Base-by-base conservation (phyloP, 2,888 invertebrate genomes). In the Tenthredo notha region DNA sequence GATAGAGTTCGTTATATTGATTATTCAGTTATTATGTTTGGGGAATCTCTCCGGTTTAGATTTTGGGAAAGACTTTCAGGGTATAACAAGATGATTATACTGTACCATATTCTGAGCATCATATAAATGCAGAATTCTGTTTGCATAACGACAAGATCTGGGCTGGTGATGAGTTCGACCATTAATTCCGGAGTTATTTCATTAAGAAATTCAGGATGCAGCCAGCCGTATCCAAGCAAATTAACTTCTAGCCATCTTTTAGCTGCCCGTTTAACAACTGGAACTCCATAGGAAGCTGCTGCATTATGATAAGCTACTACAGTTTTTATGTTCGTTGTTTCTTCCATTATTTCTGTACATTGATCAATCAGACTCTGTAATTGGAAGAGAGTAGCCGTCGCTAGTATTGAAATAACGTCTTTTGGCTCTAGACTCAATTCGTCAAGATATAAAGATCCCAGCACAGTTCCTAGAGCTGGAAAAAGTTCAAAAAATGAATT, bases 61-160 rank as follows among this genome's bases (percentile, higher is more conserved):
- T 2, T 33, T 33, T 2, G 2, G 2, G 3, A 2, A 47, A 12
- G 1, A 47, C 15, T 47, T 47, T 12, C 15, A 12, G 47, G 25
- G 18, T 25, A 21, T 21, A 72, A 43, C 2, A 9, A 12, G 37
- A 74, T 21, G 9, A 61, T 25, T 2, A 25, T 25, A 1, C 43
- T 5, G 21, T 87, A 91, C 97, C 97, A 97, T 89, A 95, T 95
- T 89, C 96, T 95, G 29, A 97, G 91, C 91, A 97, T 93, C 77
- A 96, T 95, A 88, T 97, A 97, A 65, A 97, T 93, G 50, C 97
- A 96, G 92, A 97, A 97, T 93, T 97, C 97, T 0, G 97, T 97
- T 93, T 97, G 97, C 94, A 97, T 95, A 1, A 96, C 97, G 90
- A 96, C 96, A 85, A 97, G 94, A 88, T 96, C 95, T 0, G 96